Evolutionary conservation across 2,888 invertebrate genomes (phyloP).

Genomic region (Cephus runcator): DNA sequence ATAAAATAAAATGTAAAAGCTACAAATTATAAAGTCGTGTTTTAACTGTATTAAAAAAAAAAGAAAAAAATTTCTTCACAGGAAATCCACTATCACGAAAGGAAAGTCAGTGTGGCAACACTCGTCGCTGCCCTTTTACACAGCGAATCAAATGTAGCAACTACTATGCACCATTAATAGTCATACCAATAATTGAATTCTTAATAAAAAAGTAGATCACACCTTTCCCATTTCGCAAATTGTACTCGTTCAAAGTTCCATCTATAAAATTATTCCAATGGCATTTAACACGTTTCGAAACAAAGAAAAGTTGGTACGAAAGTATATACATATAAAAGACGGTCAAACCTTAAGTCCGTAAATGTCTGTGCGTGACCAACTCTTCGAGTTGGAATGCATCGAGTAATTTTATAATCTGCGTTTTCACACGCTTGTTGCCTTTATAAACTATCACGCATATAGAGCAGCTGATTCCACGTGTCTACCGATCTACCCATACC

Average conservation of each 20-base stretch:
- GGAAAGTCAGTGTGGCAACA: neutral
- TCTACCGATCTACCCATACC: neutral
- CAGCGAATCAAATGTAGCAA: neutral
- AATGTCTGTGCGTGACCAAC: constrained; percentile 19
- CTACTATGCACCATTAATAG: neutral
- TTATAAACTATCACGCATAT: neutral
- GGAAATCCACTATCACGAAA: neutral
- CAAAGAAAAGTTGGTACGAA: neutral
- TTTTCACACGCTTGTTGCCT: constrained; percentile 13
- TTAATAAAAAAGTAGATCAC: neutral
- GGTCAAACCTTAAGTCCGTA: neutral
- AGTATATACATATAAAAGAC: neutral
- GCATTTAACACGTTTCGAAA: neutral
- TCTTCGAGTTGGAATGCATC: constrained; percentile 20
- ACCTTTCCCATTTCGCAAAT: neutral
- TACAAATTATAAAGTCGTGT: neutral
- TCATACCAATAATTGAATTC: neutral
- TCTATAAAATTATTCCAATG: neutral
- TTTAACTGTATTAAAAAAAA: neutral
- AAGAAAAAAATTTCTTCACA: neutral
- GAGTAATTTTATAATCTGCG: constrained; percentile 21
- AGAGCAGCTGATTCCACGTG: neutral
- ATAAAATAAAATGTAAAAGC: neutral
- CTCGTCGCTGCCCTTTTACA: neutral
- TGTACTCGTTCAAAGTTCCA: neutral